These are phyloP conservation scores for Pollenia amentaria DNA, from an alignment of 2,888 invertebrate species.

Conservation along the genomic window DNA sequence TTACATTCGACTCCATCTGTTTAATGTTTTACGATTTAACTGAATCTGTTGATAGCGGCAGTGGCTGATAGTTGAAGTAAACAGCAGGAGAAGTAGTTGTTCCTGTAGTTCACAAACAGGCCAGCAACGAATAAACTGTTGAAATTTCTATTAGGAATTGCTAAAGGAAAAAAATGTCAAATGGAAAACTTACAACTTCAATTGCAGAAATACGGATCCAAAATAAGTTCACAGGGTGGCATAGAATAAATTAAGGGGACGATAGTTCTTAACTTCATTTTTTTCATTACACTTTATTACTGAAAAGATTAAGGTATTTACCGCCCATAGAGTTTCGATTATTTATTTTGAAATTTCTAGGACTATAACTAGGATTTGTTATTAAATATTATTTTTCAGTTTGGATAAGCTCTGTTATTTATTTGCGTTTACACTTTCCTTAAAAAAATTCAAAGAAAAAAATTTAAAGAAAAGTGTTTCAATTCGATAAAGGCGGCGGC, in stretches of 20 bases:
- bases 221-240: background rate
- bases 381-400: too few species aligned
- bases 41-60: slow-evolving; percentile 43
- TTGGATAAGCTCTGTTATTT: too few species aligned
- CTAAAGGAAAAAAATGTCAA: slow-evolving; percentile 62
- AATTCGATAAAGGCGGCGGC: too few species aligned
- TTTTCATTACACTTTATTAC: too few species aligned
- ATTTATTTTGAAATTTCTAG: too few species aligned
- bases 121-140: slow-evolving; percentile 28
- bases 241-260: too few species aligned
- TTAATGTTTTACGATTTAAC: slow-evolving; percentile 63
- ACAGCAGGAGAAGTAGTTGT: background rate
- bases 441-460: too few species aligned
- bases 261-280: too few species aligned
- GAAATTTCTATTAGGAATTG: slow-evolving; percentile 52
- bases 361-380: too few species aligned
- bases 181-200: slow-evolving; percentile 68
- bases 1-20: slow-evolving; percentile 44
- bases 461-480: accelerated
- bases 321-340: too few species aligned
- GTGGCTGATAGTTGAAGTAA: slow-evolving; percentile 23
- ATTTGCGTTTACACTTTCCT: too few species aligned
- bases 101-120: slow-evolving; percentile 51
- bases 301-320: too few species aligned
- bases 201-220: slow-evolving; percentile 22